Evolutionary conservation across 2,888 invertebrate genomes (phyloP).

Genomic region (Brenthis daphne): DNA sequence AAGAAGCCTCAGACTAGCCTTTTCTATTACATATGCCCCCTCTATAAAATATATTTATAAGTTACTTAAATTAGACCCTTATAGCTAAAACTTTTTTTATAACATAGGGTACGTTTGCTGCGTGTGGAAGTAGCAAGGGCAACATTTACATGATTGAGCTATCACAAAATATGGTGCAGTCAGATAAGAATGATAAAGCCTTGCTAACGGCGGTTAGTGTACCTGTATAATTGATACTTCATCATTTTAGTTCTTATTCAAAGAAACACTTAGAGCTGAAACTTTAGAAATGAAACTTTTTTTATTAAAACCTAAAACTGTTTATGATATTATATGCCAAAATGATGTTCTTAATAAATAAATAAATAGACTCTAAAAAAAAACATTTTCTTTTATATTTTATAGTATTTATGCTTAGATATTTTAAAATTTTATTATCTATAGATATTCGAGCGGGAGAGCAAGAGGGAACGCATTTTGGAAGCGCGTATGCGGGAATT

Average conservation of each 20-base stretch:
- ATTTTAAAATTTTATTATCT: not conserved
- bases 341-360: no score
- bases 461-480: constrained; percentile 93
- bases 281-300: no score
- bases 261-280: no score
- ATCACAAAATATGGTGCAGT: constrained; percentile 84
- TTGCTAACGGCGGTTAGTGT: constrained; percentile 84
- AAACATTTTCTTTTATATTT: no score
- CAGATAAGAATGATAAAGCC: constrained; percentile 87
- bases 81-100: not conserved
- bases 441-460: constrained; percentile 93
- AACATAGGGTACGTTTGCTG: constrained; percentile 83
- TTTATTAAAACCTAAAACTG: no score
- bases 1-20: no score
- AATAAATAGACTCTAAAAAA: no score
- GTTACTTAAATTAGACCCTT: no score
- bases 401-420: not conserved
- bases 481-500: constrained; percentile 93
- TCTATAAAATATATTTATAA: no score
- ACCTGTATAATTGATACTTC: not conserved
- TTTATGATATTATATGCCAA: no score
- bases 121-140: constrained; percentile 88
- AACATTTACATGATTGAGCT: constrained; percentile 88
- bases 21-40: no score
- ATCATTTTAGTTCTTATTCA: no score